A percentile compares a stretch with the other conserved stretches of the same genome.
Evolutionary conservation across 2,113 vertebrate genomes (phyloP).

Genomic region (Mellivora capensis): DNA sequence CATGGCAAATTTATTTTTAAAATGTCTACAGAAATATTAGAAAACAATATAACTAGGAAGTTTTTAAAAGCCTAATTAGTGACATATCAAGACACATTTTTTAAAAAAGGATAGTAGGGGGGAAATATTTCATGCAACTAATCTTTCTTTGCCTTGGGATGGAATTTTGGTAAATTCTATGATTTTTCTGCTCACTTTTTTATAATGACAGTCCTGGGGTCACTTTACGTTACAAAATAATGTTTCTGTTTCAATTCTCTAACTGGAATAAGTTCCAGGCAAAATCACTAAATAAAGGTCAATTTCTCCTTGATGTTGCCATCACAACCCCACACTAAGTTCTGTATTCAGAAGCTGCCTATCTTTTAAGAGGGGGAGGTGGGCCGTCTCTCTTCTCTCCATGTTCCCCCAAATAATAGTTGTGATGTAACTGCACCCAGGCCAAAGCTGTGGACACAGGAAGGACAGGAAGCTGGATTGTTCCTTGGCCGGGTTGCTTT

Average conservation of each 20-base stretch:
- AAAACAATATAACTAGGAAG: background rate
- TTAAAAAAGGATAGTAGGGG: background rate
- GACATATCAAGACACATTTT: background rate
- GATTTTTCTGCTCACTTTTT: background rate
- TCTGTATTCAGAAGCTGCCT: background rate
- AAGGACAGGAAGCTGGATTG: background rate
- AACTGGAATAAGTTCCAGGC: background rate
- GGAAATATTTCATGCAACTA: background rate
- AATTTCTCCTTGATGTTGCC: background rate
- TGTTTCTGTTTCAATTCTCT: background rate
- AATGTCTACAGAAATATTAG: background rate
- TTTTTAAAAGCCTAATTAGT: background rate
- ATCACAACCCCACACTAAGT: background rate
- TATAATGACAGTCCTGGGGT: background rate
- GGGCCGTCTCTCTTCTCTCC: background rate
- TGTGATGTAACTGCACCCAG: background rate
- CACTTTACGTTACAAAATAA: background rate
- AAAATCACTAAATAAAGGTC: background rate
- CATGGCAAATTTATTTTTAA: background rate
- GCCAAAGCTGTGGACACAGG: background rate
- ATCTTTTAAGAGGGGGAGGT: background rate
- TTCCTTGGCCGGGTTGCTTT: background rate
- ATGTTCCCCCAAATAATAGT: background rate
- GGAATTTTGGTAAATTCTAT: background rate
- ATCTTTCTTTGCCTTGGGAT: background rate